Evolutionary conservation across 2,888 invertebrate species (phyloP), one percentile per base, ranked within the genome.

Genomic region (Scaptomyza cyrtandrae): DNA sequence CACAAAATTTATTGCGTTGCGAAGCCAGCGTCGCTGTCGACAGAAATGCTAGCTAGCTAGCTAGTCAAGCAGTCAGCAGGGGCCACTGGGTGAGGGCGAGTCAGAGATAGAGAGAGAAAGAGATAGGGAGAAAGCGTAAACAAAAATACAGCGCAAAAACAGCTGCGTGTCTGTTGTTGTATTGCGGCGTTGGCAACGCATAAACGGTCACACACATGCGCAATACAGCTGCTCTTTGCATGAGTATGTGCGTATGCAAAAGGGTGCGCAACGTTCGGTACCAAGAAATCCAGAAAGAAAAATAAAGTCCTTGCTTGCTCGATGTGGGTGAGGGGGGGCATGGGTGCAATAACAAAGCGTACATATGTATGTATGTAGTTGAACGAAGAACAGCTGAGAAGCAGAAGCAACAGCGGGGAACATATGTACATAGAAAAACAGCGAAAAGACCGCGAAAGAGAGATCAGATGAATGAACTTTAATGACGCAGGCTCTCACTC

Each of bases 1-100:
- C 70, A 80, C 66, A 53, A 79, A 86, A 66, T 58, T 76, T 80
- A 80, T 80, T 80, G 86, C 80, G 80, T 82, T 86, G 86, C 69
- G 77, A 72, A 53, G 66, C 62, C 43, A 53, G 56, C 56, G 56
- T 49, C 60, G 50, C 52, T 31, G 72, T 53, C 45, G 56, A 31
- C 44, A 37, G 24, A 41, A 56, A 39, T 61, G 48, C 48, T 57
- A 55, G 14, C 31, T 13, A 55, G 14, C 31, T 13, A 48, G 39
- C 35, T 31, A 9, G 50, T 24, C 55, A 45, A 49, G 35, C 50
- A 35, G 24, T 39, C 39, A 35, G 35, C 35, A 19, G 35, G 35
- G 50, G 50, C 50, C 19, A 35, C 55, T 50, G 54, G 49, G 46
- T 16, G 43, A 56, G 52, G 37, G 58, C 54, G 39, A 71, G 55